Base-by-base conservation (phyloP, 2,888 invertebrate genomes). In the Dorcus parallelipipedus region DNA sequence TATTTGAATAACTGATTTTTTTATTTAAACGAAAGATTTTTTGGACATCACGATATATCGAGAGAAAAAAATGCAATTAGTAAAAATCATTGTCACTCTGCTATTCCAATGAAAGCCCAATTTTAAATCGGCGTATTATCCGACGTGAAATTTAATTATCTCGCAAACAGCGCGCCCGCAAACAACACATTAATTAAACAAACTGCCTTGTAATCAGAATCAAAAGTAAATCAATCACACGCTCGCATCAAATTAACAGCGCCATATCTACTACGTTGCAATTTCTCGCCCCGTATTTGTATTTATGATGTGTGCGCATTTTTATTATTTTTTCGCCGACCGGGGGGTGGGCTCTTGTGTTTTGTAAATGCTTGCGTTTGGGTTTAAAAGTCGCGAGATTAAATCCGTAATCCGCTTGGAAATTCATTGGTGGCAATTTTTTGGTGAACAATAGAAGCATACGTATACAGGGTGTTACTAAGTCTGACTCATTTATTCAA, bases 191-290 rank as follows among this genome's bases (percentile, higher is more conserved):
- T 20, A 45, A 45, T 45, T 45, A 45, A 56, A 56, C 43, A 56
- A 56, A 52, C 51, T 56, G 56, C 56, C 39, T 47, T 39, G 47
- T 56, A 56, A 56, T 56, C 56, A 56, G 51, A 56, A 56, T 56
- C 52, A 45, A 48, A 56, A 56, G 47, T 51, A 52, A 56, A 56
- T 56, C 56, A 56, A 56, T 51, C 56, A 33, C 52, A 17, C 20
- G 23, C 20, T 23, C 45, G 20, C 41, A 14, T 45, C 45, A 23
- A 45, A 45, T 45, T 23, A 45, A 45, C 45, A 45, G 26, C 17
- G 45, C 45, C 20, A 45, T 45, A 20, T 45, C 45, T 17, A 20
- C 45, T n/a, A 45, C 45, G 45, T 23, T 45, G 45, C 45, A 45
- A 9, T 45, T 45, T 45, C 45, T 45, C 45, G 20, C 23, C 45